Conservation (phyloP, 2,888 invertebrate genomes). For the Mythimna impura region DNA sequence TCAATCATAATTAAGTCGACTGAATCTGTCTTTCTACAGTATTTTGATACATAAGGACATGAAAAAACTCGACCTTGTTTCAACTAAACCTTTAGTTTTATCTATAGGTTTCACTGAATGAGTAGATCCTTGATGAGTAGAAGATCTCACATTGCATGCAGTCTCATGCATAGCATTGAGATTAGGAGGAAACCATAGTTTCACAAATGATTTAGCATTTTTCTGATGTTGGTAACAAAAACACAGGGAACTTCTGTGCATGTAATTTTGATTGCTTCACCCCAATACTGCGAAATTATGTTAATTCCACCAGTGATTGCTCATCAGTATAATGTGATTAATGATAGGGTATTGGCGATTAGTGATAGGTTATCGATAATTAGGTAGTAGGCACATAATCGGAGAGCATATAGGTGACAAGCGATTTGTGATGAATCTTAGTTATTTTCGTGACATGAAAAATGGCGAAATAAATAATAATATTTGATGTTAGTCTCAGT, state of each 20-base stretch:
- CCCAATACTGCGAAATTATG: neutral
- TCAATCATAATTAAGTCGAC: neutral
- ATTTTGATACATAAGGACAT: neutral
- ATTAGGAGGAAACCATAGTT: conserved; percentile 1
- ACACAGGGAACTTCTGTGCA: neutral
- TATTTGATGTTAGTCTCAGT: too few relatives aligned
- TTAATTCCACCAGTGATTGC: conserved; percentile 5
- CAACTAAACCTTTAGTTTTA: neutral
- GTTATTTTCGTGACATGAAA: conserved; percentile 10
- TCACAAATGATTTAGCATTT: neutral
- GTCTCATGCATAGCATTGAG: neutral
- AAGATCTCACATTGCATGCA: neutral
- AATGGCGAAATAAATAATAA: neutral
- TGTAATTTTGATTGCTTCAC: conserved; percentile 2
- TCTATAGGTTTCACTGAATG: neutral
- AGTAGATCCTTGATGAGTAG: neutral
- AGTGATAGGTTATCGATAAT: conserved; percentile 25
- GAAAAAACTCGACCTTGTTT: neutral
- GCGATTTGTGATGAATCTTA: conserved; percentile 8
- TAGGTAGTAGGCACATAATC: conserved; percentile 3
- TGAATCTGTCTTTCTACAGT: neutral
- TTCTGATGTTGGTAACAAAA: neutral
- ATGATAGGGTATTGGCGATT: conserved; percentile 16
- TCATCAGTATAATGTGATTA: conserved; percentile 20
- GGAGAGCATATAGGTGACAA: conserved; percentile 8